Conservation (phyloP, 2,888 invertebrate genomes). For the Chymomyza amoena region DNA sequence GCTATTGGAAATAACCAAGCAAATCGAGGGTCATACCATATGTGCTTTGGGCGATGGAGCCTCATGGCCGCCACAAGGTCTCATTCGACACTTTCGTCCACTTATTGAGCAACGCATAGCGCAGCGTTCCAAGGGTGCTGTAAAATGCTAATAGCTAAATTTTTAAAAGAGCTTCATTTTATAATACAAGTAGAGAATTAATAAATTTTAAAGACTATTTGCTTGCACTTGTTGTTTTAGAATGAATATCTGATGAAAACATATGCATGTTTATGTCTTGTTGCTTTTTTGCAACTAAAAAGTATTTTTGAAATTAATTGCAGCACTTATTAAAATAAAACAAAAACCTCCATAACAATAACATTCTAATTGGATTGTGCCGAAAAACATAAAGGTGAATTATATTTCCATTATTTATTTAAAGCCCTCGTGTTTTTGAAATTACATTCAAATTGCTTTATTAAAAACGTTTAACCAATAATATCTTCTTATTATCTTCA, state of each 20-base stretch:
- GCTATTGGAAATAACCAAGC: constrained; percentile 98
- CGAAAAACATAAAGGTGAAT: no score
- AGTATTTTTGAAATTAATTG: no score
- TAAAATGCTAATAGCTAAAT: not conserved
- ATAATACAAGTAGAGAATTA: not conserved
- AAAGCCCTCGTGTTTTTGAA: no score
- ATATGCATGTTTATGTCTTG: no score
- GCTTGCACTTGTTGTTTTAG: no score
- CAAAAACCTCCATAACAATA: no score
- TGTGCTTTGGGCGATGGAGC: constrained; percentile 99
- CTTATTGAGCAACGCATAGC: constrained; percentile 92
- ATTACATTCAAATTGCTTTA: not conserved
- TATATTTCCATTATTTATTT: no score
- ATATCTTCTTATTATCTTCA: not conserved
- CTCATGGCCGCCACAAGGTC: constrained; percentile 98
- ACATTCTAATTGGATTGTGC: no score
- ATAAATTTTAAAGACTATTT: not conserved
- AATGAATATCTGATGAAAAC: no score
- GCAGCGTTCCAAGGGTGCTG: constrained; percentile 72
- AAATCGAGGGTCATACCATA: constrained; percentile 99
- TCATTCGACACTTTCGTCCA: constrained; percentile 97
- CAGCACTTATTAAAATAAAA: no score
- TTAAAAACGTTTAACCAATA: not conserved
- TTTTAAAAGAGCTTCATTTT: no score
- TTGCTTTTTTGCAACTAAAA: no score